Base-by-base conservation (phyloP, 2,113 vertebrate genomes). In the Apus apus region DNA sequence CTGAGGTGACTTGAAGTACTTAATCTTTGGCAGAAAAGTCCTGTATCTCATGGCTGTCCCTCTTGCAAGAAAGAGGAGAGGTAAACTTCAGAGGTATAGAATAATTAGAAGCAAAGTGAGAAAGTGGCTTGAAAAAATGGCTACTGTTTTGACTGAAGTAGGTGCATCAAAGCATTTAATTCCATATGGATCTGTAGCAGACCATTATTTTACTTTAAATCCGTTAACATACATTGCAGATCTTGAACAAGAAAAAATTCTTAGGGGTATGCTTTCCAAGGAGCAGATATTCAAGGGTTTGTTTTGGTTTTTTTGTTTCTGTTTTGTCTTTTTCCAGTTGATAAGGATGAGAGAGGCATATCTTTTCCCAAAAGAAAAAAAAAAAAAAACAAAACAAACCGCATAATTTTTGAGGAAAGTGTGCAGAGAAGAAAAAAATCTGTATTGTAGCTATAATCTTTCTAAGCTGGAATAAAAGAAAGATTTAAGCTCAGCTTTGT, bases 1-100 rank as follows among this genome's bases (percentile, higher is more conserved):
- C 53, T 67, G 76, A 92, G 89, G 95, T 78, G 83, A 94, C 96
- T 88, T 90, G 21, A 77, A 61, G 91, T 20, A 87, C 73, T 94
- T 82, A 5, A 81, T 93, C 72, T 94, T 81, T 90, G 89, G 93
- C 93, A 87, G 57, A 71, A 89, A 78, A 86, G 65, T 45, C 60
- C 36, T 66, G 48, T 72, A 25, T 86, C 20, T 76, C 38, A 64
- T 34, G 57, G 57, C 62, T 78, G 83, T 87, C 70, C 57, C 23
- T 48, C 45, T 45, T 93, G 51, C 22, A 56, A 85, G 16, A 20
- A 75, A 51, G 29, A 81, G 13, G 30, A 78, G 29, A 26, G 25
- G 9, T 92, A 7, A 46, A 75, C 8, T 75, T 93, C 22, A 76
- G 38, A 74, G 23, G 9, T 7, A 26, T 12, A 3, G 13, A 71